Conservation (phyloP, 2,888 invertebrate species). For the Lottia scabra region DNA sequence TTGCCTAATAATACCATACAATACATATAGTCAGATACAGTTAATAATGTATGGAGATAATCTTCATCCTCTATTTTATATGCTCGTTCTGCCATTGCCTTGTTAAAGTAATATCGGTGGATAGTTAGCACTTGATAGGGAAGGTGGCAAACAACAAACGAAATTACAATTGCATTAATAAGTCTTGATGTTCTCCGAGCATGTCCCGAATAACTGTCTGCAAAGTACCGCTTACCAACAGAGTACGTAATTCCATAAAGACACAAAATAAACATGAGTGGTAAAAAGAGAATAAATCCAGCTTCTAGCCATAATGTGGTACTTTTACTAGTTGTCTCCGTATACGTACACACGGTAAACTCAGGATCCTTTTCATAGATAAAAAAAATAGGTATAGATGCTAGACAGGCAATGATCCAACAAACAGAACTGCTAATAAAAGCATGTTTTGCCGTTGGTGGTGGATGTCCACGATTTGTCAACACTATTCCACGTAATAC, state of each 20-base stretch:
- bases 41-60: conserved; percentile 19
- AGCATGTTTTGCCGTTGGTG: conserved; percentile 42
- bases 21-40: conserved; percentile 35
- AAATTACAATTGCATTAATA: conserved; percentile 46
- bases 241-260: conserved; percentile 51
- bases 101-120: conserved; percentile 35
- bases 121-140: conserved; percentile 47
- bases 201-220: conserved; percentile 53
- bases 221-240: conserved; percentile 52
- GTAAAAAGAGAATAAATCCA: conserved; percentile 50
- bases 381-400: conserved; percentile 46
- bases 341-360: conserved; percentile 20
- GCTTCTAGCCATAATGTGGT: conserved; percentile 34
- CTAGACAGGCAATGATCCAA: conserved; percentile 45
- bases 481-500: conserved; percentile 53
- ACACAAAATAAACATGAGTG: conserved; percentile 42
- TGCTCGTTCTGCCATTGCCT: neutral
- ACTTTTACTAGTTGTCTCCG: conserved; percentile 29
- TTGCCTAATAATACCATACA: conserved; percentile 51
- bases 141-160: conserved; percentile 49
- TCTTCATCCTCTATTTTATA: conserved; percentile 8
- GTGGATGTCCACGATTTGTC: conserved; percentile 45
- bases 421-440: conserved; percentile 40
- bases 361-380: conserved; percentile 18
- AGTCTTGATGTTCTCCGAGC: conserved; percentile 52